phyloP scores from a whole-genome alignment of 2,113 vertebrate species.

The Xenopus borealis region DNA sequence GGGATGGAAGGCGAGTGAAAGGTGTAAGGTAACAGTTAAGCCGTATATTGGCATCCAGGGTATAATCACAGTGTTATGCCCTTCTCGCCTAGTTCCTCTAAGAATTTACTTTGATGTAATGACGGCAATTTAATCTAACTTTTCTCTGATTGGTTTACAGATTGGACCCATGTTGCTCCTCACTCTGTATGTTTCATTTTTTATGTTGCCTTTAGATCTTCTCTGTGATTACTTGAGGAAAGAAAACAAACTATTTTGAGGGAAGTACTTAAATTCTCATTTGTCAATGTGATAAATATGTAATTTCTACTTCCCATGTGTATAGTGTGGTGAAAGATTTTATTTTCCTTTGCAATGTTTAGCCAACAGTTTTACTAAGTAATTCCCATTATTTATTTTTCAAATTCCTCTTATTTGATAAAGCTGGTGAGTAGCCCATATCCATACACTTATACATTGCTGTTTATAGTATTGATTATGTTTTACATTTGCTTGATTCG shows the following conservation, averaged over 20 bases:
- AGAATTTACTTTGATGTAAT: constrained; percentile 26
- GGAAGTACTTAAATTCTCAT: constrained; percentile 30
- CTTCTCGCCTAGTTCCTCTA: background rate
- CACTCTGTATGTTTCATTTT: constrained; percentile 1
- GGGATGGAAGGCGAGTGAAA: too few relatives aligned
- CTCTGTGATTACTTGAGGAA: constrained; percentile 15
- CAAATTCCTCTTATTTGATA: background rate
- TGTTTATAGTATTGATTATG: constrained; percentile 7
- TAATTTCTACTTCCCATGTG: constrained; percentile 20
- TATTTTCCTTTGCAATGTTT: constrained; percentile 16
- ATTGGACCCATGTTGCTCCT: constrained; percentile 1
- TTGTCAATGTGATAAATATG: constrained; percentile 35
- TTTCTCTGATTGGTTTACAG: constrained; percentile 27
- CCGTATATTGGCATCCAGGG: background rate
- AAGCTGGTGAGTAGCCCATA: constrained; percentile 1
- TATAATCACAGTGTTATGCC: background rate
- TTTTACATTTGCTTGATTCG: background rate
- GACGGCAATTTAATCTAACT: constrained; percentile 10
- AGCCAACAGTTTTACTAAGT: constrained; percentile 29
- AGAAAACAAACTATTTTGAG: constrained; percentile 30
- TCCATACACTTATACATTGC: background rate
- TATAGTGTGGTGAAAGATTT: constrained; percentile 17
- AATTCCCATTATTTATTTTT: constrained; percentile 34
- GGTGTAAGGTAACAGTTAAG: too few relatives aligned
- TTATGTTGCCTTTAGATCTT: background rate